Evolutionary conservation across 2,113 vertebrate genomes (phyloP).

Genomic region (Heterocephalus glaber): DNA sequence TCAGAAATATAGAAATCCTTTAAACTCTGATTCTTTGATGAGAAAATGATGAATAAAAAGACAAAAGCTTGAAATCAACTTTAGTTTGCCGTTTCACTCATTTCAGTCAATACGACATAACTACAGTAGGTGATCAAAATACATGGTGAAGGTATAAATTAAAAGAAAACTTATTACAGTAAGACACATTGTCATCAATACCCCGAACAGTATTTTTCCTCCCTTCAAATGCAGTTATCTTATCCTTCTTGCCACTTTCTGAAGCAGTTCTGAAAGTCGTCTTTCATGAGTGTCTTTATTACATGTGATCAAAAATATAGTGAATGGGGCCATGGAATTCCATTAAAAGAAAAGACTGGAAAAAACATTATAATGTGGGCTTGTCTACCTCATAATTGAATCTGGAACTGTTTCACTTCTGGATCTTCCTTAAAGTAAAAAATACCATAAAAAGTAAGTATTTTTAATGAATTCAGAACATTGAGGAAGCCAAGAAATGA

Average conservation of each 20-base stretch:
- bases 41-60: neutral
- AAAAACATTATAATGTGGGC: no score
- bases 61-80: neutral
- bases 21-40: neutral
- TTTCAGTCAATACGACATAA: neutral
- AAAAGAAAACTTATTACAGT: neutral
- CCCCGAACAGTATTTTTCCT: neutral
- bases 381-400: no score
- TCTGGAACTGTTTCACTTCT: no score
- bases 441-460: no score
- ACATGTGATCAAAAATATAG: neutral
- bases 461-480: no score
- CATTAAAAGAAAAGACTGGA: no score
- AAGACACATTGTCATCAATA: neutral
- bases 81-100: neutral
- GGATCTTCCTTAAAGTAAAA: no score
- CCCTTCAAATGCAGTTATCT: neutral
- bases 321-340: no score
- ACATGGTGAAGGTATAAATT: neutral
- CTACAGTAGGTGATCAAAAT: neutral
- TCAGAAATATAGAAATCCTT: neutral
- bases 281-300: neutral
- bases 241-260: neutral
- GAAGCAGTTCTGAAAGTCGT: neutral
- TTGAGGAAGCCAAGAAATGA: no score